Conservation (phyloP, 1,140 invertebrate species). For the Dendrolimus kikuchii region DNA sequence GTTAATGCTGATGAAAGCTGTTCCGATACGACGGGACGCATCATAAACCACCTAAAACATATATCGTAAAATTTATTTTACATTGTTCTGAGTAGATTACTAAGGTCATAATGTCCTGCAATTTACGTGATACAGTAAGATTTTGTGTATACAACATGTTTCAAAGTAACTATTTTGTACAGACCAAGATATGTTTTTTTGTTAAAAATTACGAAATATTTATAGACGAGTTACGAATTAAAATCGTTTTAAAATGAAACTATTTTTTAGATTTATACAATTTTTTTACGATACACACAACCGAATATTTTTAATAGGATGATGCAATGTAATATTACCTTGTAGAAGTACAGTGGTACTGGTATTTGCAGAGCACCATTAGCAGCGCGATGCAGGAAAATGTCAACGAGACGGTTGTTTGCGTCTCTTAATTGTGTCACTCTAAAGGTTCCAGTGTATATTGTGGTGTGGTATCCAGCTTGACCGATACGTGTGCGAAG, state of each 20-base stretch:
- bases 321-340: conserved; percentile 27
- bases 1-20: conserved; percentile 77
- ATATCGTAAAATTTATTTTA: conserved; percentile 1
- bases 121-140: no score
- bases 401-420: conserved; percentile 35
- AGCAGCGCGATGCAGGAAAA: conserved; percentile 35
- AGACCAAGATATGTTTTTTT: no score
- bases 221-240: no score
- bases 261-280: no score
- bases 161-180: no score
- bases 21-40: conserved; percentile 59
- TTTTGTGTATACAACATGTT: no score
- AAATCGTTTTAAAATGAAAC: no score
- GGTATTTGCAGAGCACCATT: conserved; percentile 41
- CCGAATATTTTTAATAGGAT: no score
- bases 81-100: background rate
- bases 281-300: no score
- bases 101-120: no score
- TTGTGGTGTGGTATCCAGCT: conserved; percentile 42
- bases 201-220: no score
- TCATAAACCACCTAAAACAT: conserved; percentile 72
- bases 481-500: conserved; percentile 45
- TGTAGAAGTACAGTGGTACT: conserved; percentile 61
- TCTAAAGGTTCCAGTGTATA: conserved; percentile 62
- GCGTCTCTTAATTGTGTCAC: conserved; percentile 49